Conservation (phyloP, 2,113 vertebrate species). For the Aptenodytes forsteri region DNA sequence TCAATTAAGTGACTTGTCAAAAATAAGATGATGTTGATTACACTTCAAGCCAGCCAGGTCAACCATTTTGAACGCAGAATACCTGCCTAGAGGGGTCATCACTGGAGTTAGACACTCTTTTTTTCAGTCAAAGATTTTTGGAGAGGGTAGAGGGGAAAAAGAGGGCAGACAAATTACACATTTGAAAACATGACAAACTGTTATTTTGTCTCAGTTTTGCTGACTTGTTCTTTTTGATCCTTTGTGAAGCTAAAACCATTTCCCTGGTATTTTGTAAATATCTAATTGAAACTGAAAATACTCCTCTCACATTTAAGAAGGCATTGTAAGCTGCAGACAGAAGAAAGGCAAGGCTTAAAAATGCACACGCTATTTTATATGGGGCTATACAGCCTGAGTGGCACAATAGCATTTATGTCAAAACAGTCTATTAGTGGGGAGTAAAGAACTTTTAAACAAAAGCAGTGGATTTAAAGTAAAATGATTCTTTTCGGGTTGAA, state of each 20-base stretch:
- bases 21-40: not conserved
- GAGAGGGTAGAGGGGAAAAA: not conserved
- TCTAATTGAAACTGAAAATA: not conserved
- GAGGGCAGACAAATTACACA: not conserved
- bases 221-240: not conserved
- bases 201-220: not conserved
- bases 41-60: not conserved
- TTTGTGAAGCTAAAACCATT: not conserved
- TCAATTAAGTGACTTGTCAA: not conserved
- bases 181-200: not conserved
- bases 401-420: not conserved
- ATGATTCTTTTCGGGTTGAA: not conserved
- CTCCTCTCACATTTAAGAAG: not conserved
- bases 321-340: not conserved
- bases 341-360: not conserved
- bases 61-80: not conserved
- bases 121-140: not conserved
- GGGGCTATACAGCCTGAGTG: not conserved
- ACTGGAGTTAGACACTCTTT: not conserved
- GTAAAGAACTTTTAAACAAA: not conserved
- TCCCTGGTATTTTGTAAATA: not conserved
- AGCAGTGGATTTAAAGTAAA: not conserved
- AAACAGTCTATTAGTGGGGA: not conserved
- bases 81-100: not conserved
- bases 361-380: not conserved